Percentiles rank a stretch among this genome's conserved stretches.
phyloP scores from a whole-genome alignment of 2,888 invertebrate genomes.

The Blera fallax region DNA sequence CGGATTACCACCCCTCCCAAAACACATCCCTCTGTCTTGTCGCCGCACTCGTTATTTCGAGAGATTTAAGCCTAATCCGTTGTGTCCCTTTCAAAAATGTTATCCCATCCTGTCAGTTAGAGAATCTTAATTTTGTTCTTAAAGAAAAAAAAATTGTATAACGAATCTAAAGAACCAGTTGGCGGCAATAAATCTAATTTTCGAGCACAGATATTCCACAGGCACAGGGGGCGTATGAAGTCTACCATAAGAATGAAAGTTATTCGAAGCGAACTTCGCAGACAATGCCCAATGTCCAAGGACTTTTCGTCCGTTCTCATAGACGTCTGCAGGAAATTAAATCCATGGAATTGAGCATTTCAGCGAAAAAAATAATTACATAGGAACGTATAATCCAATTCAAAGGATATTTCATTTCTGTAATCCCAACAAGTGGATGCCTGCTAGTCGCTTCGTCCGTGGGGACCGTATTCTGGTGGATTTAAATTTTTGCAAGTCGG shows the following conservation, averaged over 20 bases:
- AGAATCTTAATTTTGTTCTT: slow-evolving; percentile 13
- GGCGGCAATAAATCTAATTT: slow-evolving; percentile 44
- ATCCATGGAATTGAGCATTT: slow-evolving; percentile 33
- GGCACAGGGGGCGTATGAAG: not conserved
- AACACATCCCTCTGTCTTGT: too few relatives aligned
- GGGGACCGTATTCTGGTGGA: not conserved
- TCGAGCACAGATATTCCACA: slow-evolving; percentile 1
- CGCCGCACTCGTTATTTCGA: not conserved
- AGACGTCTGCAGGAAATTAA: slow-evolving; percentile 14
- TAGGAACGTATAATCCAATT: slow-evolving; percentile 31
- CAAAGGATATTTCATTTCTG: slow-evolving; percentile 27
- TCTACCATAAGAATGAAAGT: not conserved
- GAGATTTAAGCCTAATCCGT: slow-evolving; percentile 11
- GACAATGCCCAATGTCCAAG: slow-evolving; percentile 40
- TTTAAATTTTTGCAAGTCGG: not conserved
- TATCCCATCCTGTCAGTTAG: not conserved
- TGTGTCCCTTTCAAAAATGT: slow-evolving; percentile 9
- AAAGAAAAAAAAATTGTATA: not conserved
- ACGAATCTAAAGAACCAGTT: slow-evolving; percentile 26
- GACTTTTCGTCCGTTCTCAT: not conserved
- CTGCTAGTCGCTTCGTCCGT: not conserved
- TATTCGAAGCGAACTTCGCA: slow-evolving; percentile 9
- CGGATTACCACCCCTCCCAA: slow-evolving; percentile 12
- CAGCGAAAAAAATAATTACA: slow-evolving; percentile 31
- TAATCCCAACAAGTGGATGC: not conserved